These are phyloP conservation scores for Molossus alvarezi DNA, from an alignment of 2,797 vertebrate species.

Conservation along the genomic window DNA sequence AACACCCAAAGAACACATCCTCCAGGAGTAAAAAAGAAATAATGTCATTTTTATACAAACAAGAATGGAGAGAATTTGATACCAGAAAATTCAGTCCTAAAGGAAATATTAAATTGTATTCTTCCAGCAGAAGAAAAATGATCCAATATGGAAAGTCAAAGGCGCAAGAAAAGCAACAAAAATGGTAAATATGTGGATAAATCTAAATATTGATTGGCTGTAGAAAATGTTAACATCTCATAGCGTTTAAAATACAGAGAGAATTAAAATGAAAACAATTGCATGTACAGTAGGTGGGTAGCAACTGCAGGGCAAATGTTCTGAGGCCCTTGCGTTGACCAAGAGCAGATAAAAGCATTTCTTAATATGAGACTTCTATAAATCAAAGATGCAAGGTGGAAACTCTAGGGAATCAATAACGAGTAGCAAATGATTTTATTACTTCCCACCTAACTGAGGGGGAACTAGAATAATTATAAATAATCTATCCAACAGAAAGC, in stretches of 20 bases:
- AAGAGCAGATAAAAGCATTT: not conserved
- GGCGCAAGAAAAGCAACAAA: slow-evolving; percentile 37
- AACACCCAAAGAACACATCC: slow-evolving; percentile 10
- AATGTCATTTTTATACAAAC: slow-evolving; percentile 52
- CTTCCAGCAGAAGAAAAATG: slow-evolving; percentile 40
- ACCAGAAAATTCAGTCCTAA: slow-evolving; percentile 26
- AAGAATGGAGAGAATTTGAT: slow-evolving; percentile 51
- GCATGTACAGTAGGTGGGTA: not conserved
- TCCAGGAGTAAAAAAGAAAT: slow-evolving; percentile 36
- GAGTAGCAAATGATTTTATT: not conserved
- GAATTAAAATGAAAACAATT: slow-evolving; percentile 14
- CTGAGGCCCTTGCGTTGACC: not conserved
- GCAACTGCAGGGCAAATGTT: not conserved
- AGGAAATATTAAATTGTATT: slow-evolving; percentile 35
- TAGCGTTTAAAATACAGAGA: slow-evolving; percentile 15
- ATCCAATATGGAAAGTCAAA: slow-evolving; percentile 47
- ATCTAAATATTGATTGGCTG: slow-evolving; percentile 42
- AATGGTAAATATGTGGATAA: slow-evolving; percentile 24
- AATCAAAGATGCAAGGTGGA: not conserved
- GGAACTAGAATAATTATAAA: slow-evolving; percentile 37
- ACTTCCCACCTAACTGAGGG: not conserved
- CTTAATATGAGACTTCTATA: not conserved
- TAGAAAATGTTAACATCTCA: not conserved
- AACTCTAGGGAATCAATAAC: not conserved
- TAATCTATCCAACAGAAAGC: not conserved